Evolutionary conservation across 2,113 vertebrate genomes (phyloP).

Genomic region (Raja brachyura): DNA sequence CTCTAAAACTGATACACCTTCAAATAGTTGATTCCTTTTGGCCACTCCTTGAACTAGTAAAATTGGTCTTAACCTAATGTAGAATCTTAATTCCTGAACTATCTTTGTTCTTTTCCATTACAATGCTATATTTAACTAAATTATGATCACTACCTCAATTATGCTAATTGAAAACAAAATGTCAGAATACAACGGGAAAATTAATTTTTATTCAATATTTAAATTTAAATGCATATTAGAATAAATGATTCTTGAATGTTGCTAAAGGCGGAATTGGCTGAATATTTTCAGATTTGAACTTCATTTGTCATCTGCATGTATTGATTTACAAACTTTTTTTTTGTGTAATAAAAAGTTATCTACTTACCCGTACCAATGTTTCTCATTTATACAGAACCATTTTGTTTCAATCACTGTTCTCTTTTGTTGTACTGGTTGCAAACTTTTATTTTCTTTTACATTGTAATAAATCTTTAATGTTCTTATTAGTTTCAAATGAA

Average conservation of each 20-base stretch:
- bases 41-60: too few relatives aligned
- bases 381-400: not conserved
- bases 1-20: too few relatives aligned
- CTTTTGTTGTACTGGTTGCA: not conserved
- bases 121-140: too few relatives aligned
- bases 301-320: not conserved
- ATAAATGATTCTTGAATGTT: not conserved
- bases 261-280: not conserved
- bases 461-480: not conserved
- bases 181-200: not conserved
- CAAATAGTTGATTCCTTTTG: too few relatives aligned
- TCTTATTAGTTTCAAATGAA: constrained; percentile 32
- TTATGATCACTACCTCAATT: too few relatives aligned
- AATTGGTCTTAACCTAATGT: too few relatives aligned
- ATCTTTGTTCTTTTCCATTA: too few relatives aligned
- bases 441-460: not conserved
- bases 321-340: not conserved
- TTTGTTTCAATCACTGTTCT: not conserved
- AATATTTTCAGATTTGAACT: not conserved
- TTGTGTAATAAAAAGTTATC: not conserved
- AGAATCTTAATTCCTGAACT: too few relatives aligned
- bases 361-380: not conserved
- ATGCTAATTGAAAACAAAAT: not conserved
- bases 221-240: not conserved
- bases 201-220: not conserved